Conservation (phyloP, 2,797 vertebrate species). For the Chelonia mydas region DNA sequence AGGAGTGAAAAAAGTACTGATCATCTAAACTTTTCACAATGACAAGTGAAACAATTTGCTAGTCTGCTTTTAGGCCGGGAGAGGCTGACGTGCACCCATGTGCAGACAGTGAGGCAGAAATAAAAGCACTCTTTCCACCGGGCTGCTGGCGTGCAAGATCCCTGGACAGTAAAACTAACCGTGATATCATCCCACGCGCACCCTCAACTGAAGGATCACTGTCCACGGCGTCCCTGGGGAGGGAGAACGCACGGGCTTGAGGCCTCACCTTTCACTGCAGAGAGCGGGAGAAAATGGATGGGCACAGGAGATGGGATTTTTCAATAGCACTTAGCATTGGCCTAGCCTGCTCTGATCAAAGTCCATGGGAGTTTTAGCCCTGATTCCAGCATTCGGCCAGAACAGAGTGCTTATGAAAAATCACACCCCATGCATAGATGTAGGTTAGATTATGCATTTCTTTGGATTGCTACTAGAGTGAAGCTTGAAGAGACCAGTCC, state of each 20-base stretch:
- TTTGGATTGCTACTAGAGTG: not conserved
- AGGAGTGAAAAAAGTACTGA: not conserved
- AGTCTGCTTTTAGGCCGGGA: not conserved
- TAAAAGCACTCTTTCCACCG: not conserved
- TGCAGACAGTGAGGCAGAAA: not conserved
- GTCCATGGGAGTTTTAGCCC: not conserved
- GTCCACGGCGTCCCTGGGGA: not conserved
- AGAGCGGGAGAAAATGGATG: not conserved
- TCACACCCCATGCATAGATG: not conserved
- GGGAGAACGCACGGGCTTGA: not conserved
- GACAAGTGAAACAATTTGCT: constrained; percentile 71
- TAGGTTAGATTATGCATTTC: not conserved
- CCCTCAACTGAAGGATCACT: not conserved
- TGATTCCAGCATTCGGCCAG: not conserved
- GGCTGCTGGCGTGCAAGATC: not conserved
- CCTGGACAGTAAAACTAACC: not conserved
- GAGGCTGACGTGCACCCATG: not conserved
- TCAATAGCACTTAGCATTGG: not conserved
- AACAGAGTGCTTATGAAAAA: not conserved
- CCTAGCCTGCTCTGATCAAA: fast-evolving
- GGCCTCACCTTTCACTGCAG: not conserved
- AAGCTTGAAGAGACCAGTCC: too few species aligned
- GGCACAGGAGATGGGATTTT: not conserved
- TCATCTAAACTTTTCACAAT: constrained; percentile 64
- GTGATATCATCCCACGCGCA: not conserved